Evolutionary conservation across 2,797 vertebrate genomes (phyloP).

Genomic region (Vireo griseus): DNA sequence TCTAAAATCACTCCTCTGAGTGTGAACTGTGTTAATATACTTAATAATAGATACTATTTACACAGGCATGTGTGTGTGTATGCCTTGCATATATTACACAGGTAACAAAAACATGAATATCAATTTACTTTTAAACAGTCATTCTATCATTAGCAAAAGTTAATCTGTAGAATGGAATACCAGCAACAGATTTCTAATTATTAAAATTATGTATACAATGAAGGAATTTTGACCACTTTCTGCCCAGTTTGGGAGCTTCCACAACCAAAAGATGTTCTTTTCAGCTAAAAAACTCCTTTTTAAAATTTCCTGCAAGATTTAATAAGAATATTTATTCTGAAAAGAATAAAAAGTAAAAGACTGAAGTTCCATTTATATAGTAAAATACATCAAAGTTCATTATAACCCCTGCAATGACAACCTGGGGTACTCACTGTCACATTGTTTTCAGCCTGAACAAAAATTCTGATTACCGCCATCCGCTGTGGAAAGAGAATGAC

Average conservation of each 20-base stretch:
- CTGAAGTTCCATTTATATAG: background rate
- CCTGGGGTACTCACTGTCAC: background rate
- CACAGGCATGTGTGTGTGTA: fast-evolving
- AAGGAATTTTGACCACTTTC: background rate
- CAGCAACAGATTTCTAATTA: background rate
- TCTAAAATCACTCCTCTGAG: background rate
- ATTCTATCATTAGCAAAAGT: background rate
- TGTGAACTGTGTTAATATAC: background rate
- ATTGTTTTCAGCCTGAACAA: constrained; percentile 58
- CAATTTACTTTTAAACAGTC: background rate
- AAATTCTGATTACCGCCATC: constrained; percentile 70
- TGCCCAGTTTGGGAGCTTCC: background rate
- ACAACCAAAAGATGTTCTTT: background rate
- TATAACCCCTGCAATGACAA: constrained; percentile 23
- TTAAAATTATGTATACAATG: background rate
- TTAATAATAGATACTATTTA: background rate
- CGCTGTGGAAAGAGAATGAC: constrained; percentile 46
- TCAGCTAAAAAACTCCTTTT: background rate
- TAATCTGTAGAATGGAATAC: background rate
- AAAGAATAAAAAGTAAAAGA: background rate
- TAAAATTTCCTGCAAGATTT: background rate
- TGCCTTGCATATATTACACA: background rate
- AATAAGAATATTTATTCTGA: background rate
- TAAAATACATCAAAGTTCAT: constrained; percentile 14
- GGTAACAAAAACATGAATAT: background rate